Evolutionary conservation across 1,140 invertebrate genomes (phyloP), one percentile per base, ranked within the genome.

Genomic region (Drosophila ohnishii): DNA sequence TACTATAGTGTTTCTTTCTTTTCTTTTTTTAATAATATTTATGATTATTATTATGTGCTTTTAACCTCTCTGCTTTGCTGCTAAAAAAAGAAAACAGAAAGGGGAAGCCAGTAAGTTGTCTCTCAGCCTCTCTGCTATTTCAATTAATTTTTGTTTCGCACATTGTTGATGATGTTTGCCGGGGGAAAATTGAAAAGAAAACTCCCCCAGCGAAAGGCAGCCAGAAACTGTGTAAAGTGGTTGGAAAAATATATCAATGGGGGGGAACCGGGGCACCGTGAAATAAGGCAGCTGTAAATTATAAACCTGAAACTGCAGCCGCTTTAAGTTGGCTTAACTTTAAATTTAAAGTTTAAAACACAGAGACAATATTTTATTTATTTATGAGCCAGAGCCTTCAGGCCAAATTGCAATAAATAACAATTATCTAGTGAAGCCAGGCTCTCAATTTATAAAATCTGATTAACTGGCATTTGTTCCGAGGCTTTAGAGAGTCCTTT

Each of bases 81-180:
- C 0, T 6, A 28, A 28, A 28, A 28, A 28, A 28, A 5, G 25
- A 28, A 28, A 28, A 28, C 25, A 28, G 32, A 55, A 63, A 25
- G 48, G 48, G 16, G 32, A 19, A 16, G 14, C 14, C 51, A 39
- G 44, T 34, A 51, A 35, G 53, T 75, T 74, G 60, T 75, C 60
- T 66, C 40, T 67, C 48, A 62, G 66, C 42, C 39, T 42, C 56
- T 57, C 51, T 71, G 81, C 73, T 75, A 80, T 85, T 84, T 85
- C 81, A 85, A 84, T 85, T 84, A 85, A 76, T 85, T 80, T 85
- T 51, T 72, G 53, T 59, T 47, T 77, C 56, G 47, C 73, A 77
- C 81, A 80, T 80, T 84, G 80, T 69, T 69, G 80, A 76, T 82
- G 67, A 19, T 80, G 70, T 44, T 67, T 67, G 64, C 64, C 19